Evolutionary conservation across 2,113 vertebrate genomes (phyloP).

Genomic region (Syngnathus floridae): DNA sequence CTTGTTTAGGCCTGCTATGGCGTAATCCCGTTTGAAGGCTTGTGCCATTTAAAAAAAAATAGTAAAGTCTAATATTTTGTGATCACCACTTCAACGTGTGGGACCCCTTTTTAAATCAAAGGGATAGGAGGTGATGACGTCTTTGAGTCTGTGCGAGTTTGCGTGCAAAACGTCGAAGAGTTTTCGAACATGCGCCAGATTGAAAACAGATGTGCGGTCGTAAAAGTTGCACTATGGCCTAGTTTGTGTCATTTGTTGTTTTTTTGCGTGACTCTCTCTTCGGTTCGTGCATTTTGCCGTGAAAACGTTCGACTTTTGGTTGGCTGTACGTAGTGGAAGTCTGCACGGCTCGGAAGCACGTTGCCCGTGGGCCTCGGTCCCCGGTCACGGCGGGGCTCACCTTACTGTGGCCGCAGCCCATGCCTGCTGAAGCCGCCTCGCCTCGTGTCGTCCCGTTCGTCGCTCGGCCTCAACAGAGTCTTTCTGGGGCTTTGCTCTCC

Average conservation of each 20-base stretch:
- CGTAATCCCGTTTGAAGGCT: too few species aligned
- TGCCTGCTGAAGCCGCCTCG: slow-evolving; percentile 34
- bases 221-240: background rate
- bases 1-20: too few species aligned
- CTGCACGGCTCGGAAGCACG: too few species aligned
- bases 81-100: background rate
- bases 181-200: background rate
- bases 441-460: background rate
- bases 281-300: background rate
- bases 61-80: too few species aligned
- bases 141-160: background rate
- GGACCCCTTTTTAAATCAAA: background rate
- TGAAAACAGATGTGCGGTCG: background rate
- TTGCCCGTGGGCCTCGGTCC: background rate
- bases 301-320: background rate
- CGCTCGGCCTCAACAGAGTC: background rate
- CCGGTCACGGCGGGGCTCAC: slow-evolving; percentile 25
- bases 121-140: background rate
- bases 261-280: too few species aligned
- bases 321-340: too few species aligned
- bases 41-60: too few species aligned
- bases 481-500: background rate
- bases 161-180: background rate
- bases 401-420: slow-evolving; percentile 70
- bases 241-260: background rate